Base-by-base conservation (phyloP, 2,113 vertebrate genomes). In the Rafetus swinhoei region DNA sequence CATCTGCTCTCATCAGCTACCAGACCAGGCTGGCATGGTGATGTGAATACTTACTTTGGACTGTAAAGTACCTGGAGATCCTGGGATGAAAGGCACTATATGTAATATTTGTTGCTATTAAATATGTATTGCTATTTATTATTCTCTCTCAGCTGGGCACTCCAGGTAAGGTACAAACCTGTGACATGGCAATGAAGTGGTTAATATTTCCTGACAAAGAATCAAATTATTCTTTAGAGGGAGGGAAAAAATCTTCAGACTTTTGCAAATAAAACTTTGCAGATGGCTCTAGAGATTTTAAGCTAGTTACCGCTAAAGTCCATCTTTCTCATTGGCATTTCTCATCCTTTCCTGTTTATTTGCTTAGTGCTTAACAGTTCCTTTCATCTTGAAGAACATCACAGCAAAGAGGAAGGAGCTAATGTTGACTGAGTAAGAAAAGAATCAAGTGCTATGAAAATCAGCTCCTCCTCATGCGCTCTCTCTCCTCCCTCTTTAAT, bases 201-300 rank as follows among this genome's bases (percentile, higher is more conserved):
- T 85, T 95, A 94, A 88, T 84, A 93, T 54, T 90, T 72, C 24
- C 85, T 86, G 24, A 93, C 35, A 54, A 53, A 87, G 79, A 93
- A 92, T 62, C 25, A 84, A 76, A 7, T 50, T 88, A 93, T 10
- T 50, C n/a, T 87, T 93, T 39, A 32, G 88, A 59, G 89, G 90
- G 94, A 95, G 21, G 39, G 85, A 84, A 21, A 3, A 0, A 74
- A 69, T 82, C 53, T 81, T 84, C 82, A 86, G n/a, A 29, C 15
- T 91, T 95, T 50, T 60, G 45, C 53, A 86, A 22, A 80, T 87
- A 22, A 85, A 0, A 55, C 56, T 89, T 24, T 81, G 81, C 29
- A 32, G 54, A 91, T 27, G 84, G 62, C 57, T 90, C 29, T 65
- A 79, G 35, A 65, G 16, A 9, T 87, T 89, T 87, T 53, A 76